Evolutionary conservation across 2,797 vertebrate species (phyloP).

Genomic region (Manis javanica): DNA sequence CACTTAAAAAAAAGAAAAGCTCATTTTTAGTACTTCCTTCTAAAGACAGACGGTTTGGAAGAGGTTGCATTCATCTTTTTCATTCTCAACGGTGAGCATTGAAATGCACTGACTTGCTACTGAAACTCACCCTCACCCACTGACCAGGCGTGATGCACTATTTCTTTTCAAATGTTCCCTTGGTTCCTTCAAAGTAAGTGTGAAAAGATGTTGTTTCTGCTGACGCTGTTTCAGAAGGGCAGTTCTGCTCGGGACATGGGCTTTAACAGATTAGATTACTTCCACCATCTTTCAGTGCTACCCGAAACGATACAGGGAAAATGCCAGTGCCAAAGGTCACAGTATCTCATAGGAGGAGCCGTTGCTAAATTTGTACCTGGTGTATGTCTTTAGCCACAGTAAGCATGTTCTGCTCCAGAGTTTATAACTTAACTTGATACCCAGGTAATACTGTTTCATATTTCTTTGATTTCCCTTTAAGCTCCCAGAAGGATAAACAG

Average conservation of each 20-base stretch:
- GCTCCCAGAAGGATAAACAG: not conserved
- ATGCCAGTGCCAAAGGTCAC: constrained; percentile 64
- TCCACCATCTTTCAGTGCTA: constrained; percentile 24
- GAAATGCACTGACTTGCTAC: not conserved
- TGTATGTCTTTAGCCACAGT: constrained; percentile 35
- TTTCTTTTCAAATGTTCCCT: constrained; percentile 52
- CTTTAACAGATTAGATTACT: constrained; percentile 47
- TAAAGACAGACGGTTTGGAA: not conserved
- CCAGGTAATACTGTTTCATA: not conserved
- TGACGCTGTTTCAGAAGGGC: constrained; percentile 49
- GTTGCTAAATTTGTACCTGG: constrained; percentile 71
- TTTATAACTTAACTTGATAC: constrained; percentile 41
- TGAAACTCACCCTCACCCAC: not conserved
- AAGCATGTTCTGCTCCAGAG: constrained; percentile 47
- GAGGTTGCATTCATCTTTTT: not conserved
- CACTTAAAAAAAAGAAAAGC: not conserved
- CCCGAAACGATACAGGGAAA: constrained; percentile 31
- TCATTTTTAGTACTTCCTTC: not conserved
- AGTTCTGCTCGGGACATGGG: not conserved
- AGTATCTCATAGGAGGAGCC: constrained; percentile 65
- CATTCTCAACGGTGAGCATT: constrained; percentile 4
- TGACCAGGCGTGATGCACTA: not conserved
- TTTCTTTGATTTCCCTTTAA: constrained; percentile 32
- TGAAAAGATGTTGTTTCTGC: constrained; percentile 33
- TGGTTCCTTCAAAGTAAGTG: constrained; percentile 36